Evolutionary conservation across 2,797 vertebrate species (phyloP).

Genomic region (Enteromius afrohamiltoni): DNA sequence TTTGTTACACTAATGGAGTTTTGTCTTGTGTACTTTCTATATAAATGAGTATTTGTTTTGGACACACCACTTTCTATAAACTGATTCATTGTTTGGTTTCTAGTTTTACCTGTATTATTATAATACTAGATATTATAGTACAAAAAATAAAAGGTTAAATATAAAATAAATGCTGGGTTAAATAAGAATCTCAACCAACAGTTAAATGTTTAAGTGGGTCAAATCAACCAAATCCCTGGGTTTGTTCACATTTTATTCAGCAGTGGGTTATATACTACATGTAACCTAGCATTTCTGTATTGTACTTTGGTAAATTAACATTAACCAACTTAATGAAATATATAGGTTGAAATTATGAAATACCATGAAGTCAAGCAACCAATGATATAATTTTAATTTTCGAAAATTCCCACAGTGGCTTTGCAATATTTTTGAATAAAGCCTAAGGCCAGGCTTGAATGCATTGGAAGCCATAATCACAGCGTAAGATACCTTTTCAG

Average conservation of each 20-base stretch:
- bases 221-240: no score
- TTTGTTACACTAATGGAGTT: background rate
- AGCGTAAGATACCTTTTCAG: background rate
- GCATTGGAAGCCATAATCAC: background rate
- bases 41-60: background rate
- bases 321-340: background rate
- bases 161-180: no score
- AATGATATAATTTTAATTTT: background rate
- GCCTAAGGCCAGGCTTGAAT: background rate
- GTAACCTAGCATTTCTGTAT: no score
- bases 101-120: background rate
- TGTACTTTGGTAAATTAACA: background rate
- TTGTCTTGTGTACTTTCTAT: background rate
- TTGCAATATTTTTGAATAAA: background rate
- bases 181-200: no score
- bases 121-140: background rate
- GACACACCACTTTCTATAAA: background rate
- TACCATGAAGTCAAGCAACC: background rate
- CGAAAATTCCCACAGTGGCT: background rate
- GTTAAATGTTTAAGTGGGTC: no score
- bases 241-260: no score
- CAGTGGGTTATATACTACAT: no score
- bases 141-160: background rate
- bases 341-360: background rate
- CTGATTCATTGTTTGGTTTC: background rate